Evolutionary conservation across 1,140 invertebrate species (phyloP).

Genomic region (Metopolophium dirhodum): DNA sequence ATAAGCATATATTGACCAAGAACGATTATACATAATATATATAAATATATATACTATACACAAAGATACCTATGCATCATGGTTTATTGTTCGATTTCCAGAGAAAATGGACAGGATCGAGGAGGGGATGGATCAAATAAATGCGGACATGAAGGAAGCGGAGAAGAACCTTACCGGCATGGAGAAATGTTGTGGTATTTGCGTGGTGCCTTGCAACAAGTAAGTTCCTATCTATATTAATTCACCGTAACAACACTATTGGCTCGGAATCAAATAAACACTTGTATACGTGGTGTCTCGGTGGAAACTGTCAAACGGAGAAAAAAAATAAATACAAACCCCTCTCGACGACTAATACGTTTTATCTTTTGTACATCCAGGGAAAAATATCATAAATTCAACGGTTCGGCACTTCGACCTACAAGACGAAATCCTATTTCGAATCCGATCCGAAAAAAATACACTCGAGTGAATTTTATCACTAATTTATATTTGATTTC

Average conservation of each 20-base stretch:
- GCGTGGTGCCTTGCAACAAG: conserved; percentile 98
- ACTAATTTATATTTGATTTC: conserved; percentile 60
- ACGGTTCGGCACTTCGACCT: background rate
- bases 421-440: conserved; percentile 22
- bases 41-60: background rate
- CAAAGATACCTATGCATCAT: background rate
- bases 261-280: conserved; percentile 2
- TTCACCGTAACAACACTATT: background rate
- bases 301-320: background rate
- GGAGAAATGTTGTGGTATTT: conserved; percentile 99
- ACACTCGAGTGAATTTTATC: background rate
- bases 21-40: background rate
- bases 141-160: conserved; percentile 97
- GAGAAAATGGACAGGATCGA: conserved; percentile 99
- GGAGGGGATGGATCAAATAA: conserved; percentile 99
- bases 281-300: conserved; percentile 4
- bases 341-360: background rate
- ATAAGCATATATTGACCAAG: background rate
- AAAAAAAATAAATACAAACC: background rate
- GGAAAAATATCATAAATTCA: background rate
- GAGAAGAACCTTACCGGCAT: conserved; percentile 99
- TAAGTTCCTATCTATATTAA: conserved; percentile 65
- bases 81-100: conserved; percentile 63
- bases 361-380: conserved; percentile 26
- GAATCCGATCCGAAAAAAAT: background rate